Evolutionary conservation across 2,113 vertebrate genomes (phyloP), one percentile per base, ranked within the genome.

Genomic region (Hippopotamus amphibius): DNA sequence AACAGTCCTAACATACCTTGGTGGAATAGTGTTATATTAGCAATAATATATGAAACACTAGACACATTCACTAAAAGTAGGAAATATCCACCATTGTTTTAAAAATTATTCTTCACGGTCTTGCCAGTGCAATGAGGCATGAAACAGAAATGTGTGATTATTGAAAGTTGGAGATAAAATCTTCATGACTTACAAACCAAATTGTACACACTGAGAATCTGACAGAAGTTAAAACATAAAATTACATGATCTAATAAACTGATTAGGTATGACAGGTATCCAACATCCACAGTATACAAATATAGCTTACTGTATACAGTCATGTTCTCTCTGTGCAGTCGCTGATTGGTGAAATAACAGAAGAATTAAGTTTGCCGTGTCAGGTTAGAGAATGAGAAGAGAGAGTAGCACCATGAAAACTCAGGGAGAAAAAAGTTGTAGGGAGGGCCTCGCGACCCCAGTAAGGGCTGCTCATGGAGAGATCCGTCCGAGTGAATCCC

Each of bases 151-250:
- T 33, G 1, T 46, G 0, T 83, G 43, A 65, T 80, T 85, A 30
- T 72, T 81, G 46, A 84, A 92, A 83, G 46, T 22, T 84, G 43
- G 90, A 94, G 66, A 90, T 63, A 46, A 88, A 87, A 11, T 89
- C 87, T 90, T 88, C 15, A 37, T 91, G 88, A 48, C 57, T 86
- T 96, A 9, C 11, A 46, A 96, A 66, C 50, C 77, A 72, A 93
- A 48, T 77, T 53, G 0, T 71, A 50, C 91, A 41, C 9, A 11
- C 84, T 15, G 53, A 89, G 86, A 88, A 94, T 68, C 37, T 84
- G n/a, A 84, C 55, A 89, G 71, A 81, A 80, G 13, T 93, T 82
- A 30, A 76, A 92, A 86, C 91, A 69, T 82, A 71, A 92, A 93
- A 72, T 74, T 33, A n/a, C 53, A 48, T 24, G 43, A 8, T 87